Percentiles rank a stretch among this genome's conserved stretches.
These are phyloP conservation scores for Coenonympha glycerion DNA, from an alignment of 2,888 invertebrate species.

Conservation along the genomic window DNA sequence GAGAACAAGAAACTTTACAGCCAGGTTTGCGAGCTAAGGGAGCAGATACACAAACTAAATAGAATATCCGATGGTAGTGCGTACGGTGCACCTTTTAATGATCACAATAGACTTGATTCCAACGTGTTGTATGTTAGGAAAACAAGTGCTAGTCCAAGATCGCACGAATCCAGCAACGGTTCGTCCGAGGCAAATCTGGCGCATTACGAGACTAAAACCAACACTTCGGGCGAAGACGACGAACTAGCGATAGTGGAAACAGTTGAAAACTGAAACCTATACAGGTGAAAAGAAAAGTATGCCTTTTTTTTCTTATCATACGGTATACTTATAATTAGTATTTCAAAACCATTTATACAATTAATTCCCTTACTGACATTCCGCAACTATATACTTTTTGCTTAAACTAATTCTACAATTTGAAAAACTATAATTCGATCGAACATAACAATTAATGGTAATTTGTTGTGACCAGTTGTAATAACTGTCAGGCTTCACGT, in stretches of 20 bases:
- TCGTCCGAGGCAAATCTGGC: constrained; percentile 64
- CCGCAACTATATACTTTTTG: neutral
- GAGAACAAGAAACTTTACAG: constrained; percentile 89
- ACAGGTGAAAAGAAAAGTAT: neutral
- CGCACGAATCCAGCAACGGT: constrained; percentile 64
- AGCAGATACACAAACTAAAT: constrained; percentile 67
- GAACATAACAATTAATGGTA: too few relatives aligned
- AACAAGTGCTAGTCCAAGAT: constrained; percentile 60
- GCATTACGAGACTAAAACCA: constrained; percentile 57
- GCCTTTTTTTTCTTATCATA: too few relatives aligned
- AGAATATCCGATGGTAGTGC: constrained; percentile 65
- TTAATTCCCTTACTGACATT: neutral
- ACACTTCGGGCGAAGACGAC: constrained; percentile 66
- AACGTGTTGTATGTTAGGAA: constrained; percentile 62
- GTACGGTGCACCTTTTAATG: constrained; percentile 42
- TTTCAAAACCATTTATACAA: neutral
- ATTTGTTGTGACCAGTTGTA: too few relatives aligned
- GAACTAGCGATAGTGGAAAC: constrained; percentile 64
- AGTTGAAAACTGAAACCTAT: constrained; percentile 35
- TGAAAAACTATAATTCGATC: too few relatives aligned
- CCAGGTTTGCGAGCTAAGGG: constrained; percentile 65
- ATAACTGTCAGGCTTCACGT: too few relatives aligned
- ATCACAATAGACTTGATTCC: constrained; percentile 49
- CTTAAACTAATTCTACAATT: too few relatives aligned
- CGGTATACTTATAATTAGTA: neutral